Percentiles rank a stretch among this genome's conserved stretches.
Evolutionary conservation across 30 jellyfish, hydroid and myxozoan species (phyloP).

Genomic region (Clytia hemisphaerica): DNA sequence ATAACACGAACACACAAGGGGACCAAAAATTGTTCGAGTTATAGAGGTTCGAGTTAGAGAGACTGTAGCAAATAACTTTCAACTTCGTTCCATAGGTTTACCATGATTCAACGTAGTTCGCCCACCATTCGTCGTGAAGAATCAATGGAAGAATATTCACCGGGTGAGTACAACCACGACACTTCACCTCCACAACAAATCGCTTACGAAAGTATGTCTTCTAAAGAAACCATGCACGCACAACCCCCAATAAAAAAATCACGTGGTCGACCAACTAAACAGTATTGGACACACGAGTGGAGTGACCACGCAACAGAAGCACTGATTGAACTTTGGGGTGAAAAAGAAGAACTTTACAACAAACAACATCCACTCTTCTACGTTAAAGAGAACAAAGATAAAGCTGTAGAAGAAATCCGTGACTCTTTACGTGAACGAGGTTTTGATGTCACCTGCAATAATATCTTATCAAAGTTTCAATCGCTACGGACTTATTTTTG

Average conservation of each 20-base stretch:
- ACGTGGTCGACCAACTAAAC: slow-evolving; percentile 44
- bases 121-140: too few relatives aligned
- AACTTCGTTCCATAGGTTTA: too few relatives aligned
- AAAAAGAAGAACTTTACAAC: slow-evolving; percentile 42
- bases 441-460: slow-evolving; percentile 5
- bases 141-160: too few relatives aligned
- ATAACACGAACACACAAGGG: too few relatives aligned
- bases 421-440: slow-evolving; percentile 1
- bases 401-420: slow-evolving; percentile 33
- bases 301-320: slow-evolving; percentile 42
- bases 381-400: slow-evolving; percentile 18
- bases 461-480: slow-evolving; percentile 14
- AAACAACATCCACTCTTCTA: slow-evolving; percentile 17
- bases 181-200: too few relatives aligned
- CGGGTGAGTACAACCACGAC: too few relatives aligned
- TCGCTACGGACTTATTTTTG: slow-evolving; percentile 34
- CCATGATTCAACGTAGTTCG: too few relatives aligned
- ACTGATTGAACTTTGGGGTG: slow-evolving; percentile 33
- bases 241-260: slow-evolving; percentile 2
- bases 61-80: too few relatives aligned
- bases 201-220: too few relatives aligned
- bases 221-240: too few relatives aligned
- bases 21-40: too few relatives aligned
- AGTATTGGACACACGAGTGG: slow-evolving; percentile 27
- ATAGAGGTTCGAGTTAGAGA: too few relatives aligned